These are phyloP conservation scores for Carduelis carduelis DNA, from an alignment of 2,797 vertebrate genomes.

Conservation along the genomic window DNA sequence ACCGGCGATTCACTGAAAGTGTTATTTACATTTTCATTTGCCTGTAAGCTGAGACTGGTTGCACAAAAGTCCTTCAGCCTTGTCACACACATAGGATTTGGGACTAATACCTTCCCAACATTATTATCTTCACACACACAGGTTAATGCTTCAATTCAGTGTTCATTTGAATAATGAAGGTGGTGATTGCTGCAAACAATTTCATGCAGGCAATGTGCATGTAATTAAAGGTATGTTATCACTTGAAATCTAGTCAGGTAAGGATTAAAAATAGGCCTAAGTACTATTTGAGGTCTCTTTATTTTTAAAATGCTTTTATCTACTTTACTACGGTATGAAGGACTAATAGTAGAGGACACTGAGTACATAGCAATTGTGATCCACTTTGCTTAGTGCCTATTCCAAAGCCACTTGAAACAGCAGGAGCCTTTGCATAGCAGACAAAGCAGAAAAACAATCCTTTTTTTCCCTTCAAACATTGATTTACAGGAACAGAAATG, in stretches of 20 bases:
- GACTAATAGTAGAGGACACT: neutral
- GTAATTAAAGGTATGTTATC: neutral
- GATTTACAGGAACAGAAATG: neutral
- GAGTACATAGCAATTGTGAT: neutral
- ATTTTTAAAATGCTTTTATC: slow-evolving; percentile 29
- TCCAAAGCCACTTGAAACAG: slow-evolving; percentile 18
- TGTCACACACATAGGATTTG: neutral
- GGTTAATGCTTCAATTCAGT: neutral
- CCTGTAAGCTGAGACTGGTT: neutral
- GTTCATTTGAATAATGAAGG: neutral
- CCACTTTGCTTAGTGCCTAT: neutral
- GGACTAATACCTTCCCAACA: neutral
- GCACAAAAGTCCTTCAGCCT: neutral
- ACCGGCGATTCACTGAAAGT: neutral
- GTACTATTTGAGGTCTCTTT: neutral
- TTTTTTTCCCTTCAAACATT: neutral
- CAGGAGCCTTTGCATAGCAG: neutral
- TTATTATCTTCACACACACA: neutral
- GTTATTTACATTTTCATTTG: neutral
- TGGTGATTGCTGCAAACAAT: neutral
- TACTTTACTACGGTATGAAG: neutral
- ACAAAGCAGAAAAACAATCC: neutral
- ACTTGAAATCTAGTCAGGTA: neutral
- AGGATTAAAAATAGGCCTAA: slow-evolving; percentile 31
- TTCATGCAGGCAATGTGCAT: neutral